Conservation (phyloP, 2,113 vertebrate species). For the Ploceus nigricollis region DNA sequence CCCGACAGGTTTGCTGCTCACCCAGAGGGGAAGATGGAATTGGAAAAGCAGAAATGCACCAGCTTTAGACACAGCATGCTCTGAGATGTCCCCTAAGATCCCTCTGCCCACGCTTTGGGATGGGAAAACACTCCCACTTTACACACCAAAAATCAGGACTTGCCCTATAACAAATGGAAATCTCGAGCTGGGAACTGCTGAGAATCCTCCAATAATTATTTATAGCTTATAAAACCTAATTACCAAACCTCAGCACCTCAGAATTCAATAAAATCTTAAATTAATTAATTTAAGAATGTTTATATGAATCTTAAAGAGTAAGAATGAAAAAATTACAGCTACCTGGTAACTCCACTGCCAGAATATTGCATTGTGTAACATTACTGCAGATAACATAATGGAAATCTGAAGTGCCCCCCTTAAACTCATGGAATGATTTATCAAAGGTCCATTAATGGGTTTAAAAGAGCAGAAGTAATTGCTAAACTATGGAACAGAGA, state of each 20-base stretch:
- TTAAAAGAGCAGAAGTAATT: neutral
- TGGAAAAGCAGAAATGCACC: neutral
- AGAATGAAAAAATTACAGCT: neutral
- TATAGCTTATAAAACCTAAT: neutral
- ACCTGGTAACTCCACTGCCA: neutral
- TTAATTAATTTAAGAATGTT: too few species aligned
- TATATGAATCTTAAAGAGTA: neutral
- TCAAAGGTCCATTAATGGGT: neutral
- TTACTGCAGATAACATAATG: neutral
- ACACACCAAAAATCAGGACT: neutral
- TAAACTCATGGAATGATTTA: neutral
- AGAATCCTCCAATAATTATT: neutral
- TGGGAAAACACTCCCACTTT: neutral
- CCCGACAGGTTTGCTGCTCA: slow-evolving; percentile 86
- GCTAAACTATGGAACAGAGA: neutral
- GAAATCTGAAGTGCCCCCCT: neutral
- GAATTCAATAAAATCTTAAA: neutral
- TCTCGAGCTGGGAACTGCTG: fast-evolving
- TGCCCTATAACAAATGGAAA: neutral
- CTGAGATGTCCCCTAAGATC: neutral
- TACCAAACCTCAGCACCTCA: neutral
- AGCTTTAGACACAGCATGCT: neutral
- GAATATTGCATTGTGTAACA: neutral
- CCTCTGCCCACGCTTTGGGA: neutral
- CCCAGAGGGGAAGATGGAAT: neutral